Percentiles rank a stretch among this genome's conserved stretches.
phyloP scores from a whole-genome alignment of 1,140 invertebrate species.

The Bombus sibiricus region DNA sequence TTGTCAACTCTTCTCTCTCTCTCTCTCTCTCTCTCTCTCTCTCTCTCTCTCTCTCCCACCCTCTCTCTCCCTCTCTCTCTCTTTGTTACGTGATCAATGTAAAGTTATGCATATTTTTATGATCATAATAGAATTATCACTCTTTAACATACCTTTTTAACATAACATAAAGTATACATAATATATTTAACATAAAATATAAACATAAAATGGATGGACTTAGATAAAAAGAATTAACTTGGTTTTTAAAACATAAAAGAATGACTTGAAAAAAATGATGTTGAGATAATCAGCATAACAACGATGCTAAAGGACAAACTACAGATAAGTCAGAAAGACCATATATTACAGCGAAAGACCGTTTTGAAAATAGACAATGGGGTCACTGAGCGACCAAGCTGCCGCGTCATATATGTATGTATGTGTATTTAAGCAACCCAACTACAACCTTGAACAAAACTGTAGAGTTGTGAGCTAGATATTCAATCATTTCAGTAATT shows the following conservation, averaged over 20 bases:
- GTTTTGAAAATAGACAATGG: constrained; percentile 42
- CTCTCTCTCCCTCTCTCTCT: no score
- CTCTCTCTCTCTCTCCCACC: no score
- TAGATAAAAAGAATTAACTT: neutral
- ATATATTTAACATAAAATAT: no score
- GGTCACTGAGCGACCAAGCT: constrained; percentile 18
- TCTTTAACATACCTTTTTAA: neutral
- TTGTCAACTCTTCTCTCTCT: no score
- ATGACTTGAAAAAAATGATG: neutral
- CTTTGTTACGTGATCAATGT: neutral
- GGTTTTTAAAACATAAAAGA: neutral
- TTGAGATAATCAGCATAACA: no score
- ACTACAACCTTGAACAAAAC: neutral
- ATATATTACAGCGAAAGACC: neutral
- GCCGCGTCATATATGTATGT: no score
- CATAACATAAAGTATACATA: neutral
- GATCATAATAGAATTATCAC: neutral
- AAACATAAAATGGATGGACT: no score
- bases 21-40: no score
- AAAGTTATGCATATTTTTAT: neutral
- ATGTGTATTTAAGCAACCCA: neutral
- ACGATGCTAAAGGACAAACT: neutral
- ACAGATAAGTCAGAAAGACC: neutral
- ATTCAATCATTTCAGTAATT: neutral
- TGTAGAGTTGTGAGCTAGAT: neutral